phyloP scores from a whole-genome alignment of 2,113 vertebrate species.

The Pavo muticus region DNA sequence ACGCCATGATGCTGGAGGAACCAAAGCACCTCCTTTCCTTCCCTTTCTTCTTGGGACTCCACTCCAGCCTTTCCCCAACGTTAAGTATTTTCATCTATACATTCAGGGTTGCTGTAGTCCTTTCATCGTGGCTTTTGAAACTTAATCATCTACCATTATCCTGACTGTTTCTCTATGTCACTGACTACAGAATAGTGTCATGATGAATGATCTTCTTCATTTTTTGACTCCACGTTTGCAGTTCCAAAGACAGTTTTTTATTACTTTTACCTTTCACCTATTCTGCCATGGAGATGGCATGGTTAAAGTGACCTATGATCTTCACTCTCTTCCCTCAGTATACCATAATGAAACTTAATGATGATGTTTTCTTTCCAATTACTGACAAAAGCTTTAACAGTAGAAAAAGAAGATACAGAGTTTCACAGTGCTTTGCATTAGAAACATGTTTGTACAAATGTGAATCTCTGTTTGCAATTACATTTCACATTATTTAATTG shows the following conservation, averaged over 20 bases:
- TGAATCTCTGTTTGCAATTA: neutral
- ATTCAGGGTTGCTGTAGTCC: neutral
- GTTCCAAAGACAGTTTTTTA: neutral
- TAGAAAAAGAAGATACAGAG: neutral
- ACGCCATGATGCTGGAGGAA: neutral
- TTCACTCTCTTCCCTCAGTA: neutral
- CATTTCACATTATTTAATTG: neutral
- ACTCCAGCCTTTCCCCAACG: accelerated
- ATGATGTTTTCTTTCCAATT: neutral
- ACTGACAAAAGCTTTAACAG: neutral
- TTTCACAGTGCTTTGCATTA: neutral
- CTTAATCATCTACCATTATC: neutral
- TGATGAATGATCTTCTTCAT: neutral
- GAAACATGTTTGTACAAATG: neutral
- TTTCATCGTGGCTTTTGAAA: neutral
- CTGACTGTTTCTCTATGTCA: neutral
- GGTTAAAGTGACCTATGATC: neutral
- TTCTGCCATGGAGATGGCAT: neutral
- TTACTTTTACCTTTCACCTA: neutral
- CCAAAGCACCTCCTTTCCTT: neutral
- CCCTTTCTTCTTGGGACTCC: neutral
- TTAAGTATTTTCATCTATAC: neutral
- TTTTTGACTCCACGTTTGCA: neutral
- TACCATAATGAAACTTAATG: neutral
- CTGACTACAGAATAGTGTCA: neutral